These are phyloP conservation scores for Hapalemur alaotrensis DNA, from an alignment of 2,797 vertebrate genomes.

Conservation along the genomic window DNA sequence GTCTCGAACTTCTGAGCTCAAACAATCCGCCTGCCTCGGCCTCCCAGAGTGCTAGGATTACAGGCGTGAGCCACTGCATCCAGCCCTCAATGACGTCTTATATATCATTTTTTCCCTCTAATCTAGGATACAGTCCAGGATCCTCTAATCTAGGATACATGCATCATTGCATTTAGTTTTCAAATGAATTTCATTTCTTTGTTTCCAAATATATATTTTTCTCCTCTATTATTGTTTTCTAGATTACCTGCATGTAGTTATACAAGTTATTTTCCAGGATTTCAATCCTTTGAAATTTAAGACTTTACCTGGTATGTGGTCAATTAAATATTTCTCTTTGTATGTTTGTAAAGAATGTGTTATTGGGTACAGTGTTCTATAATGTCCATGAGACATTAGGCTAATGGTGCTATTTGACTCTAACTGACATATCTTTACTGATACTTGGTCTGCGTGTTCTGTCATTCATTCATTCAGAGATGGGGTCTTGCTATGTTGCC, in stretches of 20 bases:
- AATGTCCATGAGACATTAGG: background rate
- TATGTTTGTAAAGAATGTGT: background rate
- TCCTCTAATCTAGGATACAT: background rate
- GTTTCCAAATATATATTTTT: background rate
- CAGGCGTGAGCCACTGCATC: no score
- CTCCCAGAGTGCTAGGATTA: no score
- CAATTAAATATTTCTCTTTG: background rate
- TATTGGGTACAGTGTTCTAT: background rate
- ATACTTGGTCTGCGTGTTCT: background rate
- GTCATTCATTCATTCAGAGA: background rate
- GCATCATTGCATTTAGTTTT: background rate
- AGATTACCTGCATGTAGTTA: background rate
- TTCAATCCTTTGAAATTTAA: background rate
- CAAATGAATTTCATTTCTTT: background rate
- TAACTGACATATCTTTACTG: background rate
- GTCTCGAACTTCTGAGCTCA: no score
- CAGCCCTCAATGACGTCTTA: background rate
- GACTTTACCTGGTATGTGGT: background rate
- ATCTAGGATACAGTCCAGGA: background rate
- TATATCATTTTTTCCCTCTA: background rate
- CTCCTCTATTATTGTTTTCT: background rate
- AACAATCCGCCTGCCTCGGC: no score
- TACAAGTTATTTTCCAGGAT: background rate
- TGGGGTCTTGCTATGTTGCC: background rate
- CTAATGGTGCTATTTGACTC: background rate